Base-by-base conservation (phyloP, 1,140 invertebrate species). In the Eupeodes corollae region DNA sequence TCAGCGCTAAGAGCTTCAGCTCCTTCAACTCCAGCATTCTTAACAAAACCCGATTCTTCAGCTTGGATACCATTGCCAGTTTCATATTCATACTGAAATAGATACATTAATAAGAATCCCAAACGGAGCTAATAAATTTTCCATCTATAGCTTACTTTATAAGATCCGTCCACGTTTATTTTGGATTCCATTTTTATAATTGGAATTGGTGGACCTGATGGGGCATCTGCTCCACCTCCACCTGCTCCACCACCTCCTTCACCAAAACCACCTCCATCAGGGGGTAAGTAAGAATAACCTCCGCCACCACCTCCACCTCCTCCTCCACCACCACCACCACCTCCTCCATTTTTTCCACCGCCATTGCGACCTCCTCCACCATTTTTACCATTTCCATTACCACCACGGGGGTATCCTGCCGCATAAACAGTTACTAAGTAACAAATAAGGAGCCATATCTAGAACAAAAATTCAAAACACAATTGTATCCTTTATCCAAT, bases 41-140 rank as follows among this genome's bases (percentile, higher is more conserved):
- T 82, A 49, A 84, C 59, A 56, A 75, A 79, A 13, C 82, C 83
- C 48, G 73, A 70, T 56, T 85, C 81, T 56, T 80, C 73, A 0
- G 75, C 79, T 8, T 69, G 63, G 47, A 84, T 84, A 15, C 82
- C 82, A 55, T 85, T 82, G 11, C 75, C 80, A 14, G 82, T 79
- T 65, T 86, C 76, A 75, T 67, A 67, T 52, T 64, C 62, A 26
- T 67, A 68, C 62, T 67, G 21, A 1, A 47, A 52, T 12, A 1
- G 16, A 11, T 18, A 10, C 35, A 16, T 6, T 33, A 35, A 2
- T 14, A 6, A 18, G 16, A 35, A 41, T n/a, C 2, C 19, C 10
- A n/a, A 37, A 11, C 13, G 26, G n/a, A 3, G 34, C 14, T 16
- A 16, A 30, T 8, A 38, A 19, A 34, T 42, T 37, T 15, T 30